Conservation (phyloP, 2,888 invertebrate genomes). For the Meteorus colon region DNA sequence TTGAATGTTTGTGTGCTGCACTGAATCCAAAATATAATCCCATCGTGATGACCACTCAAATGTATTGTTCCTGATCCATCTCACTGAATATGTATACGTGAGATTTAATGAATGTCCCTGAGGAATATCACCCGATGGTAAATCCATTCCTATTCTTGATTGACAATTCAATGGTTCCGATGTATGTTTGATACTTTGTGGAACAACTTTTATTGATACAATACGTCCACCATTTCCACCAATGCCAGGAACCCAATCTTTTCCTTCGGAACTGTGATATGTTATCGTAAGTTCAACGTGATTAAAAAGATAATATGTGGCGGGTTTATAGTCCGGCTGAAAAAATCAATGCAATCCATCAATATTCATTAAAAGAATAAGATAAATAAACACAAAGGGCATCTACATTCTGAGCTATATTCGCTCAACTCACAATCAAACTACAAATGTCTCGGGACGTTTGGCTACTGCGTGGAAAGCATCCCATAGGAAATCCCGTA, state of each 20-base stretch:
- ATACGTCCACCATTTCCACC: constrained; percentile 91
- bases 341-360: constrained; percentile 21
- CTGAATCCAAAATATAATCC: constrained; percentile 99
- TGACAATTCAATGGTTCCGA: constrained; percentile 62
- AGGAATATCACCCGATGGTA: constrained; percentile 77
- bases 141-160: constrained; percentile 76
- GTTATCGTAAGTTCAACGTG: constrained; percentile 95
- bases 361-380: constrained; percentile 8
- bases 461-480: constrained; percentile 80
- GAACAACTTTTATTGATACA: constrained; percentile 76
- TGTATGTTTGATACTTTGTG: constrained; percentile 75
- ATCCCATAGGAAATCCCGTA: constrained; percentile 98
- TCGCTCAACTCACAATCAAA: constrained; percentile 58
- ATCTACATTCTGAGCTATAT: no score
- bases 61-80: constrained; percentile 83
- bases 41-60: constrained; percentile 99
- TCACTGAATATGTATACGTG: constrained; percentile 90
- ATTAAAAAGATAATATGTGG: constrained; percentile 95
- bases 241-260: constrained; percentile 90
- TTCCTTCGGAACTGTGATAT: constrained; percentile 91
- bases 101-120: constrained; percentile 77
- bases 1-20: constrained; percentile 98
- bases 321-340: constrained; percentile 77
- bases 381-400: neutral
- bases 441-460: constrained; percentile 62